phyloP scores from a whole-genome alignment of 2,113 vertebrate genomes.

The Actinemys pallida region DNA sequence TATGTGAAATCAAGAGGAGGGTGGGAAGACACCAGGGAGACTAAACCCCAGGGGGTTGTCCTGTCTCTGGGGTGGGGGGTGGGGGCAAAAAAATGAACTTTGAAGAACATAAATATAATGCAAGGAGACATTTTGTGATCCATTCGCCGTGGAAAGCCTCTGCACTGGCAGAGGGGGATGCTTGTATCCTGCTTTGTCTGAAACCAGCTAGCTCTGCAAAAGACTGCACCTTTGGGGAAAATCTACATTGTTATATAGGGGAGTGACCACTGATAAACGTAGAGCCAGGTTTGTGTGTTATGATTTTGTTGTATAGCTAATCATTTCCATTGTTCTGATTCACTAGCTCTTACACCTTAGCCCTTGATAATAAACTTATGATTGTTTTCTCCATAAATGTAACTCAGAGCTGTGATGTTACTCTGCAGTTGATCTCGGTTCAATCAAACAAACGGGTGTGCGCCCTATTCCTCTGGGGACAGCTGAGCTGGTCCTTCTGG shows the following conservation, averaged over 20 bases:
- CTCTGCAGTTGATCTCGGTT: not conserved
- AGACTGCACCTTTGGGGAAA: not conserved
- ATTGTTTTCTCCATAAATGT: not conserved
- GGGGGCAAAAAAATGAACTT: not conserved
- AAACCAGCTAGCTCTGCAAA: not conserved
- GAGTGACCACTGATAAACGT: not conserved
- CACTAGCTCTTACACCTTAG: not conserved
- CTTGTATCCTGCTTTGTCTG: not conserved
- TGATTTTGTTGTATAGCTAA: not conserved
- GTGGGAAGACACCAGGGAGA: not conserved
- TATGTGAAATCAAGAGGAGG: not conserved
- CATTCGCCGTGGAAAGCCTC: not conserved
- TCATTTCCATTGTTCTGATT: not conserved
- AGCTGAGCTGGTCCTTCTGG: not conserved
- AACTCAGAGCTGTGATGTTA: not conserved
- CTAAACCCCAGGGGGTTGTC: not conserved
- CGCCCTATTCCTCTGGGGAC: not conserved
- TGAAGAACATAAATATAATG: not conserved
- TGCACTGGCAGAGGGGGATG: not conserved
- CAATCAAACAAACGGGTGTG: not conserved
- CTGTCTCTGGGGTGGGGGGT: not conserved
- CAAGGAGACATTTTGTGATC: not conserved
- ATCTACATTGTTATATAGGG: not conserved
- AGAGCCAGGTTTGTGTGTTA: not conserved
- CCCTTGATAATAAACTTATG: not conserved